Percentiles rank a stretch among this genome's conserved stretches.
Evolutionary conservation across 1,140 invertebrate genomes (phyloP).

Genomic region (Drosophila parvula): DNA sequence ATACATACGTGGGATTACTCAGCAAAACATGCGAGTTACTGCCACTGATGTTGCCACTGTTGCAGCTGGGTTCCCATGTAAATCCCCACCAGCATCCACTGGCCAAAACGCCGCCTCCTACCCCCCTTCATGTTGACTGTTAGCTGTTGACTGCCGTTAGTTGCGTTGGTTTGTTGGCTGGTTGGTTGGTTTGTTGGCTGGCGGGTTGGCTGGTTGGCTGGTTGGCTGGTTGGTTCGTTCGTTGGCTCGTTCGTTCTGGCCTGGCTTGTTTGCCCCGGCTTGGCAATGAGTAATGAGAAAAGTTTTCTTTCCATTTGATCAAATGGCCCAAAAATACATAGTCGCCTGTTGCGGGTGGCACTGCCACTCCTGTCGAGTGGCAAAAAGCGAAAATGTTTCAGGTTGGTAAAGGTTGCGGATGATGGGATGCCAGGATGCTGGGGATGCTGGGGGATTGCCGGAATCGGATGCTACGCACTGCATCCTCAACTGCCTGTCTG

Average conservation of each 20-base stretch:
- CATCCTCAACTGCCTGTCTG: slow-evolving; percentile 55
- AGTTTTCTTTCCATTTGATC: slow-evolving; percentile 81
- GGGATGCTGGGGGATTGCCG: slow-evolving; percentile 1
- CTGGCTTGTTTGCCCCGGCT: slow-evolving; percentile 63
- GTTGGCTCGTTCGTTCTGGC: slow-evolving; percentile 46
- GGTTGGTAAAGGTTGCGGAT: slow-evolving; percentile 22
- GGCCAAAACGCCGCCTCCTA: neutral
- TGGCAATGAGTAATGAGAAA: slow-evolving; percentile 82
- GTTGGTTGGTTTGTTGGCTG: slow-evolving; percentile 29
- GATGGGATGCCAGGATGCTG: slow-evolving; percentile 26
- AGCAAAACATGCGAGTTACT: slow-evolving; percentile 69
- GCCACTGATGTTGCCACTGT: slow-evolving; percentile 51
- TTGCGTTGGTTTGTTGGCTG: slow-evolving; percentile 68
- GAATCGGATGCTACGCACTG: slow-evolving; percentile 61
- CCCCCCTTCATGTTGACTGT: slow-evolving; percentile 65
- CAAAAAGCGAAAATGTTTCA: slow-evolving; percentile 26
- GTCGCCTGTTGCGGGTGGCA: slow-evolving; percentile 45
- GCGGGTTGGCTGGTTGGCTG: slow-evolving; percentile 13
- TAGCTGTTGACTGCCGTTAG: slow-evolving; percentile 78
- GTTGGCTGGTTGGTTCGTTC: neutral
- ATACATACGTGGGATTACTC: slow-evolving; percentile 75
- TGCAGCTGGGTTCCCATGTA: slow-evolving; percentile 76
- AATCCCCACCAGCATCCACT: slow-evolving; percentile 61
- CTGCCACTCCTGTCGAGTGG: slow-evolving; percentile 20
- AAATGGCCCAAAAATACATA: slow-evolving; percentile 78